Conservation (phyloP, 2,113 vertebrate species). For the Abramis brama region DNA sequence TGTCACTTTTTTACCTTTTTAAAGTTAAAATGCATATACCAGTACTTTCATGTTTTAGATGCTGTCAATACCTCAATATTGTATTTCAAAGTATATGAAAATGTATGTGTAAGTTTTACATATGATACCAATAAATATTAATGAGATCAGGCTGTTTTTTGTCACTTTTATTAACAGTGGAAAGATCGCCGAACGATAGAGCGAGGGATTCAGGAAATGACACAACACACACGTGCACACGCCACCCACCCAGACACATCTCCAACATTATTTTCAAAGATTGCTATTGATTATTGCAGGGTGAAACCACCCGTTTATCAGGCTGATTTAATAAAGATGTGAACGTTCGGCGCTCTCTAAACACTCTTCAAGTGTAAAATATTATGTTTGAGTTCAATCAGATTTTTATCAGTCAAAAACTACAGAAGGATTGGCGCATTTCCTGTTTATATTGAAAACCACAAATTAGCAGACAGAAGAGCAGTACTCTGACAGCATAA, state of each 20-base stretch:
- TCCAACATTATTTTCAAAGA: background rate
- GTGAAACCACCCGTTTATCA: background rate
- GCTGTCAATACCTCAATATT: background rate
- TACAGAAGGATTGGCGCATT: background rate
- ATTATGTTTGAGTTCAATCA: slow-evolving; percentile 31
- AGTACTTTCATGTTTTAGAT: background rate
- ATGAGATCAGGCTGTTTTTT: background rate
- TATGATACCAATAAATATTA: background rate
- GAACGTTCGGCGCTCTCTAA: background rate
- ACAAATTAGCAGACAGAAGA: slow-evolving; percentile 13
- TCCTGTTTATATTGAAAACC: slow-evolving; percentile 22
- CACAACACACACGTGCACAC: background rate
- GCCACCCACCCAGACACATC: background rate
- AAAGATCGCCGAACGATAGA: background rate
- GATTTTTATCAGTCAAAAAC: slow-evolving; percentile 21
- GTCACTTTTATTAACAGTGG: background rate
- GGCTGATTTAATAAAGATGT: slow-evolving; percentile 12
- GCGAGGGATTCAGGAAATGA: background rate
- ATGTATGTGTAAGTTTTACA: background rate
- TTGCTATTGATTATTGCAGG: slow-evolving; percentile 19
- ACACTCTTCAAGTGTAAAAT: slow-evolving; percentile 33
- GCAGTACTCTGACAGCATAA: background rate
- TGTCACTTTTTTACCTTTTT: background rate
- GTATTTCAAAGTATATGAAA: background rate
- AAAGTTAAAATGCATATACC: background rate